Percentiles rank a stretch among this genome's conserved stretches.
phyloP scores from a whole-genome alignment of 2,113 vertebrate species.

The Prolemur simus region DNA sequence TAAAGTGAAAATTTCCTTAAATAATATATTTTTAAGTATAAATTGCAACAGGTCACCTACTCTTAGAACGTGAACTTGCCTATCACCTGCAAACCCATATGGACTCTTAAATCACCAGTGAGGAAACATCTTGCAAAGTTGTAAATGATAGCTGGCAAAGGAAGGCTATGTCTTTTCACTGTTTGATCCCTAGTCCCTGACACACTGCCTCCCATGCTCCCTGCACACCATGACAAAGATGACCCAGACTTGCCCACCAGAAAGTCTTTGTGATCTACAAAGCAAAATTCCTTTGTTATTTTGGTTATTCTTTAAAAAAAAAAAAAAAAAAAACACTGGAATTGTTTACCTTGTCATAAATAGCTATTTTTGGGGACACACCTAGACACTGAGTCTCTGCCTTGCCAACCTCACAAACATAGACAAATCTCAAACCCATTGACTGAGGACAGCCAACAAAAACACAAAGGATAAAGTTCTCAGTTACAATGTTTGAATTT shows the following conservation, averaged over 20 bases:
- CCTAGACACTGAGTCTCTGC: neutral
- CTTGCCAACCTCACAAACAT: neutral
- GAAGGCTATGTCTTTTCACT: neutral
- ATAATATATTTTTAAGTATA: neutral
- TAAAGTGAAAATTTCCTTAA: neutral
- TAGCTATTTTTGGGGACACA: neutral
- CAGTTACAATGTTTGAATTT: neutral
- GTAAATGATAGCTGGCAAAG: neutral
- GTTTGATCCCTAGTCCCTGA: neutral
- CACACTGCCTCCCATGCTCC: neutral
- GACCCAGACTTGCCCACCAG: neutral
- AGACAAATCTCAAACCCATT: neutral
- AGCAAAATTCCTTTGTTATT: neutral
- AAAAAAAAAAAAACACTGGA: neutral
- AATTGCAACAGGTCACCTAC: neutral
- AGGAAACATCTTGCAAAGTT: neutral
- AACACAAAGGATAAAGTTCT: neutral
- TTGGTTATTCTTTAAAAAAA: neutral
- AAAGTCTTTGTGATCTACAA: neutral
- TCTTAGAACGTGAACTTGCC: neutral
- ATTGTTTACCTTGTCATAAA: constrained; percentile 22
- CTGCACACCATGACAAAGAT: neutral
- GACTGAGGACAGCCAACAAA: neutral
- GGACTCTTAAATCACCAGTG: neutral
- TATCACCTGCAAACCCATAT: neutral